These are phyloP conservation scores for Hyposoter didymator DNA, from an alignment of 2,888 invertebrate genomes.

Conservation along the genomic window DNA sequence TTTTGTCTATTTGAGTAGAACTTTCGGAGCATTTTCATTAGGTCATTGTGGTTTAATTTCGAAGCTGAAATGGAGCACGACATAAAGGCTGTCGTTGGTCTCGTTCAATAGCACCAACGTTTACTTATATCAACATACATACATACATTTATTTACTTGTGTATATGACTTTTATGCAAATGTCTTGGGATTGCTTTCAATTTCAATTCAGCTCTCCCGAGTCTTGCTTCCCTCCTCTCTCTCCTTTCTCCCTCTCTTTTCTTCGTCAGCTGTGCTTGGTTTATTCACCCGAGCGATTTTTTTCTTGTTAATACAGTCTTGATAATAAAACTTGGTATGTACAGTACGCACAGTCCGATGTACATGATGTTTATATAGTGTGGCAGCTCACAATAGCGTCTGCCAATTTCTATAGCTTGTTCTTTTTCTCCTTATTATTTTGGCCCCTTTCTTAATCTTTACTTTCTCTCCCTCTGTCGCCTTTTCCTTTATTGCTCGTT, in stretches of 20 bases:
- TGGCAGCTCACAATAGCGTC: conserved; percentile 43
- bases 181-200: conserved; percentile 62
- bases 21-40: conserved; percentile 41
- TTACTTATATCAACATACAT: background rate
- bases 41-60: conserved; percentile 37
- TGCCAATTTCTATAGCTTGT: conserved; percentile 47
- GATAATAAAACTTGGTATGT: conserved; percentile 44
- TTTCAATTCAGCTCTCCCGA: conserved; percentile 59
- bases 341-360: background rate
- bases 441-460: conserved; percentile 24
- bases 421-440: conserved; percentile 54
- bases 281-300: conserved; percentile 62
- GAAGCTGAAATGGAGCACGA: conserved; percentile 35
- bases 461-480: conserved; percentile 42
- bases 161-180: conserved; percentile 39
- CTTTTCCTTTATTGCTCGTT: conserved; percentile 27
- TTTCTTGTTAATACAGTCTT: conserved; percentile 53
- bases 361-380: conserved; percentile 29
- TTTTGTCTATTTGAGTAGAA: conserved; percentile 1
- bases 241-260: background rate
- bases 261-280: conserved; percentile 55
- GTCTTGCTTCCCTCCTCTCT: conserved; percentile 9
- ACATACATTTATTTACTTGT: conserved; percentile 8
- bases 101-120: conserved; percentile 4
- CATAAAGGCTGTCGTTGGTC: conserved; percentile 46